Percentiles rank a stretch among this genome's conserved stretches.
Evolutionary conservation across 2,888 invertebrate genomes (phyloP).

Genomic region (Lasioglossum figueresi): DNA sequence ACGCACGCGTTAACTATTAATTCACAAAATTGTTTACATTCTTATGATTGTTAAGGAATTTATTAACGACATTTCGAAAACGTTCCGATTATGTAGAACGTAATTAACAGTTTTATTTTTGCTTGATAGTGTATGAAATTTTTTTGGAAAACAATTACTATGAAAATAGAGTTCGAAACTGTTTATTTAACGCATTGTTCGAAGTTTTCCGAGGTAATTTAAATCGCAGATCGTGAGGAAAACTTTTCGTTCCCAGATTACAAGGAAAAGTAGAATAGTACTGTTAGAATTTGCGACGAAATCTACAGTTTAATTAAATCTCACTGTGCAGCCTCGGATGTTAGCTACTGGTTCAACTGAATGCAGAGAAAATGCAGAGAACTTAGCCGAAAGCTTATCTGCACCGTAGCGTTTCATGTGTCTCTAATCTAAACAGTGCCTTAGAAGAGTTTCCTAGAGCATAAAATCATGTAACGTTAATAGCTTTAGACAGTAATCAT

Average conservation of each 20-base stretch:
- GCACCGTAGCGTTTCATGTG: neutral
- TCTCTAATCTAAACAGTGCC: constrained; percentile 9
- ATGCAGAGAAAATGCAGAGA: neutral
- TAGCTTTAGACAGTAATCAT: neutral
- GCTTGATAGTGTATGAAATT: neutral
- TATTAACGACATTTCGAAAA: too few relatives aligned
- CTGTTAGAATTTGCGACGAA: neutral
- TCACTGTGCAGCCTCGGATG: neutral
- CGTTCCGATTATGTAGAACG: too few relatives aligned
- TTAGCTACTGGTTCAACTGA: neutral
- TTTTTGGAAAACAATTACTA: neutral
- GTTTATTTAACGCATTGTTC: neutral
- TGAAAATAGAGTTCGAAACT: neutral
- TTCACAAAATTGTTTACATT: too few relatives aligned
- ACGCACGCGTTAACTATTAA: too few relatives aligned
- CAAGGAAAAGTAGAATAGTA: neutral
- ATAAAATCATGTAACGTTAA: neutral
- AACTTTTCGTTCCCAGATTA: neutral
- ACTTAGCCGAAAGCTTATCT: neutral
- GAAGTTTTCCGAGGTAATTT: neutral
- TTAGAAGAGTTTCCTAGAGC: neutral
- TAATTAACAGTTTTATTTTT: neutral
- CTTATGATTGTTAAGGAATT: too few relatives aligned
- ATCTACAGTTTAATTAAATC: constrained; percentile 14
- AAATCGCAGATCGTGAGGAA: neutral